Conservation (phyloP, 1,140 invertebrate species). For the Drosophila guanche region DNA sequence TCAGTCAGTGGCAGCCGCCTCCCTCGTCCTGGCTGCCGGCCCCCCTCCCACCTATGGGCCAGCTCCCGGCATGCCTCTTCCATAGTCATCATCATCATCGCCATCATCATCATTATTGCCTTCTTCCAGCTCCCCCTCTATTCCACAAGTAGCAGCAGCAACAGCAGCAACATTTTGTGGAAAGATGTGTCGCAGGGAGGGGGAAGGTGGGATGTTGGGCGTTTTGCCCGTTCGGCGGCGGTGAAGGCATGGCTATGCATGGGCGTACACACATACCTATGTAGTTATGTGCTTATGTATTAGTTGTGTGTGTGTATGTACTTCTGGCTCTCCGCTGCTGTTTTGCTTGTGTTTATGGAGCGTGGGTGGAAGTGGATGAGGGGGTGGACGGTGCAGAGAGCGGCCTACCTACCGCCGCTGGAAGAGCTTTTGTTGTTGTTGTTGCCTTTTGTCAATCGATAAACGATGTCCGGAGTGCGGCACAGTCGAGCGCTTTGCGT, state of each 20-base stretch:
- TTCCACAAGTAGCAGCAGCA: slow-evolving; percentile 36
- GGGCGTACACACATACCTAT: slow-evolving; percentile 23
- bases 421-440: slow-evolving; percentile 37
- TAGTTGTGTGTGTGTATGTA: slow-evolving; percentile 17
- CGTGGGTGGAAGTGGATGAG: slow-evolving; percentile 5
- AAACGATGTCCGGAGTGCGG: slow-evolving; percentile 75
- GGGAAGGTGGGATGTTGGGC: slow-evolving; percentile 46
- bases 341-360: slow-evolving; percentile 8
- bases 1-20: slow-evolving; percentile 20
- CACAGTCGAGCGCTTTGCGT: slow-evolving; percentile 71
- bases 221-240: slow-evolving; percentile 52
- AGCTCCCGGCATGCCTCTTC: slow-evolving; percentile 46
- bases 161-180: slow-evolving; percentile 46
- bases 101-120: slow-evolving; percentile 32
- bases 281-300: slow-evolving; percentile 5
- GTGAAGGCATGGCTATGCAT: slow-evolving; percentile 42
- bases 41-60: slow-evolving; percentile 14
- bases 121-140: slow-evolving; percentile 19
- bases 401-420: slow-evolving; percentile 54
- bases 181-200: slow-evolving; percentile 1
- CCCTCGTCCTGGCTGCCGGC: slow-evolving; percentile 45
- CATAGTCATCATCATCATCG: slow-evolving; percentile 40
- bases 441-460: slow-evolving; percentile 72
- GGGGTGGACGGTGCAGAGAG: slow-evolving; percentile 21
- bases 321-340: no score